Percentiles rank a stretch among this genome's conserved stretches.
phyloP scores from a whole-genome alignment of 2,113 vertebrate species.

The Eublepharis macularius region DNA sequence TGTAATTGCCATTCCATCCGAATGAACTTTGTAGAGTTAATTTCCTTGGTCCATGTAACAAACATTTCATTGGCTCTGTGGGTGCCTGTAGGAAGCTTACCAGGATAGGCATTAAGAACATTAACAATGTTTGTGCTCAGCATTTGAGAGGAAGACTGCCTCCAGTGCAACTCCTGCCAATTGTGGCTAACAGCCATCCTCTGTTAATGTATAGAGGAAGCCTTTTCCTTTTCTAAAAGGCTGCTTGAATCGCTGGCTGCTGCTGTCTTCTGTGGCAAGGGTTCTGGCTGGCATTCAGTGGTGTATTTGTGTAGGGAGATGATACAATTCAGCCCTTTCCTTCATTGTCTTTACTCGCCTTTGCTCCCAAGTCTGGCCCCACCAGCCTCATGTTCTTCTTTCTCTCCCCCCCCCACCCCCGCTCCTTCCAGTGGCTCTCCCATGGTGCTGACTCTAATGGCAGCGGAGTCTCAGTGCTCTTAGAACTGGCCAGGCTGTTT shows the following conservation, averaged over 20 bases:
- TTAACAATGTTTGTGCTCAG: no score
- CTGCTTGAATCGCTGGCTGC: background rate
- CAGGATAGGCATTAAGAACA: background rate
- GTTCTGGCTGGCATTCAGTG: background rate
- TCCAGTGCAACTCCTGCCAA: background rate
- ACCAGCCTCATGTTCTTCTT: background rate
- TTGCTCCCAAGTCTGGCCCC: no score
- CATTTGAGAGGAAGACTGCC: background rate
- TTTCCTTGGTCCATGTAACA: background rate
- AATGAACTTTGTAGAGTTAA: background rate
- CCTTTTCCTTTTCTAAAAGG: background rate
- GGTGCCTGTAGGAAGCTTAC: background rate
- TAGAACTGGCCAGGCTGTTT: slow-evolving; percentile 96
- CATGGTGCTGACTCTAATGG: slow-evolving; percentile 96
- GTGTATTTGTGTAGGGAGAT: background rate
- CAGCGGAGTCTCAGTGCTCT: slow-evolving; percentile 88
- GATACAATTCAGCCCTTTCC: background rate
- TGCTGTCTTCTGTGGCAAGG: background rate
- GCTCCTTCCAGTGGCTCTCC: slow-evolving; percentile 86
- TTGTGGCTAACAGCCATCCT: background rate
- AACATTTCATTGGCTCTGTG: no score
- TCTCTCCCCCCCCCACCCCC: background rate
- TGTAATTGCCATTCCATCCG: background rate
- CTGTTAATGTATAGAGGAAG: no score
- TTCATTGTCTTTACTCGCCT: background rate